Percentiles rank a stretch among this genome's conserved stretches.
These are phyloP conservation scores for Deilephila elpenor DNA, from an alignment of 2,888 invertebrate species.

Conservation along the genomic window DNA sequence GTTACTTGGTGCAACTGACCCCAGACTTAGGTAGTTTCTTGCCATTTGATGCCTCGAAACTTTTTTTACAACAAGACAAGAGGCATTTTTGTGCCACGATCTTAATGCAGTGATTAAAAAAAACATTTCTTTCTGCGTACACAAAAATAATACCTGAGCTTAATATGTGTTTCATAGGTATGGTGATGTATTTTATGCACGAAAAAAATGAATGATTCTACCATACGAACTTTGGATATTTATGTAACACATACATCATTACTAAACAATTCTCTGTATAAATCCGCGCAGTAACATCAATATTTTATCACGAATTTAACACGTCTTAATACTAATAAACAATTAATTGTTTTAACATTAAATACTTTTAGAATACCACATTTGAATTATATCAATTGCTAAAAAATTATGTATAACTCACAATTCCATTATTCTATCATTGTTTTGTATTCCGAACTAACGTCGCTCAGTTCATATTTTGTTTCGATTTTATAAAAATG, in stretches of 20 bases:
- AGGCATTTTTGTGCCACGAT: too few species aligned
- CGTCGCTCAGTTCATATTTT: slow-evolving; percentile 47
- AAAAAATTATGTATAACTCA: slow-evolving; percentile 54
- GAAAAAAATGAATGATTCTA: slow-evolving; percentile 16
- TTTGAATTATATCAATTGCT: slow-evolving; percentile 60
- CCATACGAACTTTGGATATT: slow-evolving; percentile 41
- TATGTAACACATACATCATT: slow-evolving; percentile 48
- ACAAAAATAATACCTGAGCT: not conserved
- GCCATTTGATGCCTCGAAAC: too few species aligned
- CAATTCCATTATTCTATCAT: slow-evolving; percentile 62
- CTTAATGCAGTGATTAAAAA: not conserved
- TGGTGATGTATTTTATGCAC: not conserved
- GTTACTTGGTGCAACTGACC: too few species aligned
- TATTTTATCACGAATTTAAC: slow-evolving; percentile 77
- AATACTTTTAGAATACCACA: slow-evolving; percentile 68
- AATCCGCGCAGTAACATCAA: slow-evolving; percentile 66
- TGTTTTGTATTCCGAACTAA: slow-evolving; percentile 46
- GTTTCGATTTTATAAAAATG: slow-evolving; percentile 43
- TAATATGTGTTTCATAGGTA: not conserved
- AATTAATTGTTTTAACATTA: slow-evolving; percentile 71
- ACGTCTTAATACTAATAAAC: slow-evolving; percentile 73
- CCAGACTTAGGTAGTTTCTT: too few species aligned
- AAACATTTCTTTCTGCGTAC: too few species aligned
- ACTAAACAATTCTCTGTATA: slow-evolving; percentile 59
- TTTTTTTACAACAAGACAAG: too few species aligned